Evolutionary conservation across 1,140 invertebrate species (phyloP).

Genomic region (Anastrepha ludens): DNA sequence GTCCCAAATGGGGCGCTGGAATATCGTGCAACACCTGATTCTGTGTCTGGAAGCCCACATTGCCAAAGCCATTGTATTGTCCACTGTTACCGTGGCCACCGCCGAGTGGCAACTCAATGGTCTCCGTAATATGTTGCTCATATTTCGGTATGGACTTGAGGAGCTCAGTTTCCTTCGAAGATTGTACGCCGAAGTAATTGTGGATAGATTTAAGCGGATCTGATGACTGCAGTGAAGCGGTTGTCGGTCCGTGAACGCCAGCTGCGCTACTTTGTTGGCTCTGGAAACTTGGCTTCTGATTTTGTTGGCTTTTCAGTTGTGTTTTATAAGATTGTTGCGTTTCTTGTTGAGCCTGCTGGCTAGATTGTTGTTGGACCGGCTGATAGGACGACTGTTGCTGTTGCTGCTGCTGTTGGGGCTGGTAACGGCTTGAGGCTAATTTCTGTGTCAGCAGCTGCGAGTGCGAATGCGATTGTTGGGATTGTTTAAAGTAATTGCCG

Average conservation of each 20-base stretch:
- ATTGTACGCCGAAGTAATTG: conserved; percentile 68
- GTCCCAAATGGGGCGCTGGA: conserved; percentile 69
- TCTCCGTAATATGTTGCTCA: conserved; percentile 83
- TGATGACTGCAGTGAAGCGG: conserved; percentile 30
- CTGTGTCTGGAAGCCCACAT: conserved; percentile 54
- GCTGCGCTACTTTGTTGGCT: background rate
- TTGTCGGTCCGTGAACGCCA: conserved; percentile 40
- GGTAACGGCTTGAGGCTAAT: conserved; percentile 59
- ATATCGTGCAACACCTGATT: conserved; percentile 72
- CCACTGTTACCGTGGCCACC: conserved; percentile 55
- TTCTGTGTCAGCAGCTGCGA: conserved; percentile 72
- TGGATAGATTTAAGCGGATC: conserved; percentile 57
- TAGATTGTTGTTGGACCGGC: conserved; percentile 46
- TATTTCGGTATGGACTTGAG: conserved; percentile 84
- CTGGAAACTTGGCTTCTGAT: background rate
- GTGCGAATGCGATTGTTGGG: conserved; percentile 65
- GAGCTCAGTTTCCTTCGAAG: conserved; percentile 78
- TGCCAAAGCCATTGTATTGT: conserved; percentile 52
- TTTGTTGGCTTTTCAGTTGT: conserved; percentile 50
- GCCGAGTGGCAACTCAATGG: conserved; percentile 65
- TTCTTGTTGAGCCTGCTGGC: background rate
- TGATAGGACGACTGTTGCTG: conserved; percentile 4
- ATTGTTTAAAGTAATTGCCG: conserved; percentile 56
- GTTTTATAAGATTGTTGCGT: conserved; percentile 6
- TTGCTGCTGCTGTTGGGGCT: conserved; percentile 64